These are phyloP conservation scores for Lateolabrax maculatus DNA, from an alignment of 2,797 vertebrate genomes.

Conservation along the genomic window DNA sequence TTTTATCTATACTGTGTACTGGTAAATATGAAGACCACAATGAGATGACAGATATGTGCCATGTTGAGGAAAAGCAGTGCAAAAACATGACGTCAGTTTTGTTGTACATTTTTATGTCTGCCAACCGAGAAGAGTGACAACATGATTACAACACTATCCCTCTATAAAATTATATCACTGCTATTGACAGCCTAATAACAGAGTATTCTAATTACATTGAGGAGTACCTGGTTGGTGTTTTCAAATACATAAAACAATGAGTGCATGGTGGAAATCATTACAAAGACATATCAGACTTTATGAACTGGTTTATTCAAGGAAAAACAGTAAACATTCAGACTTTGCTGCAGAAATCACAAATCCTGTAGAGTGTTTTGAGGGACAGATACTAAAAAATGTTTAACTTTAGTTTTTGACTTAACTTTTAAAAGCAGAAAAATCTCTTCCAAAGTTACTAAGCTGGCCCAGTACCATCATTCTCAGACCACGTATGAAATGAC, in stretches of 20 bases:
- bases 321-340: constrained; percentile 2
- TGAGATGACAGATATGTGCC: too few species aligned
- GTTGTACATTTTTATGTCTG: too few species aligned
- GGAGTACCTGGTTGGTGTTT: background rate
- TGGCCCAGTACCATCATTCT: background rate
- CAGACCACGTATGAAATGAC: background rate
- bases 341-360: constrained; percentile 1
- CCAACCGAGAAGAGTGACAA: too few species aligned
- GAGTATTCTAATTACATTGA: background rate
- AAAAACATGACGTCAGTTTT: too few species aligned
- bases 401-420: background rate
- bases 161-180: background rate
- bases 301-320: constrained; percentile 39
- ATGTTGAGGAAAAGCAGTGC: too few species aligned
- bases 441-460: background rate
- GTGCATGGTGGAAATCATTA: background rate
- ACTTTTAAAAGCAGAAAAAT: background rate
- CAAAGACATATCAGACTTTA: constrained; percentile 7
- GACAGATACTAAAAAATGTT: background rate
- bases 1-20: too few species aligned
- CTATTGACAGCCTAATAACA: background rate
- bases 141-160: too few species aligned
- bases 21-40: too few species aligned
- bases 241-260: background rate
- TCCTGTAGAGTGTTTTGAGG: background rate